Conservation (phyloP, 2,797 vertebrate genomes). For the Enteromius paludinosus region DNA sequence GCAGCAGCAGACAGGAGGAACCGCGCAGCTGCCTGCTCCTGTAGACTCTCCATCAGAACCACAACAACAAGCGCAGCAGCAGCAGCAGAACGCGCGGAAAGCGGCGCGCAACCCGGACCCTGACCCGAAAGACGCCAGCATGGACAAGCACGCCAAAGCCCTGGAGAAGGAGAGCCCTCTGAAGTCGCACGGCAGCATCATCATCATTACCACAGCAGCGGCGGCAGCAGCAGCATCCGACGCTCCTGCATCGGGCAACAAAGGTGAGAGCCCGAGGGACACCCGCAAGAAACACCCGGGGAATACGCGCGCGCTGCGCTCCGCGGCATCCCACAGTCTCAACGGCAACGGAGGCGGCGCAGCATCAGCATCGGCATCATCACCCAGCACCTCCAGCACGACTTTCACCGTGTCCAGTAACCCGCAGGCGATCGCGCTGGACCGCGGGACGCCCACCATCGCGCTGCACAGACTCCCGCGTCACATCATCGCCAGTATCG, state of each 20-base stretch:
- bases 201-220: slow-evolving; percentile 18
- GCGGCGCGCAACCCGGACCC: slow-evolving; percentile 73
- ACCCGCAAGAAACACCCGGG: slow-evolving; percentile 70
- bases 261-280: slow-evolving; percentile 62
- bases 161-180: slow-evolving; percentile 73
- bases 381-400: slow-evolving; percentile 54
- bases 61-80: slow-evolving; percentile 77
- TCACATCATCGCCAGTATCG: slow-evolving; percentile 81
- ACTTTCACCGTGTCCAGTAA: slow-evolving; percentile 74
- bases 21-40: slow-evolving; percentile 72
- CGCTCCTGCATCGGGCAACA: slow-evolving; percentile 66
- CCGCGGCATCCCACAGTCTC: slow-evolving; percentile 75
- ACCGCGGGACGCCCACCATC: slow-evolving; percentile 80
- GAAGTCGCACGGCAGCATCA: slow-evolving; percentile 75
- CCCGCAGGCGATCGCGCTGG: slow-evolving; percentile 72
- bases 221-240: slow-evolving; percentile 44
- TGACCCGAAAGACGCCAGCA: slow-evolving; percentile 72
- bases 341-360: slow-evolving; percentile 75
- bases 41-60: slow-evolving; percentile 74
- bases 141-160: slow-evolving; percentile 69
- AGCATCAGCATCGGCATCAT: slow-evolving; percentile 37
- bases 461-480: slow-evolving; percentile 79
- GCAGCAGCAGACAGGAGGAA: slow-evolving; percentile 78
- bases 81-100: slow-evolving; percentile 73
- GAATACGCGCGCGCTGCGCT: slow-evolving; percentile 67